phyloP scores from a whole-genome alignment of 2,113 vertebrate species.

The Oxygymnocypris stewartii region DNA sequence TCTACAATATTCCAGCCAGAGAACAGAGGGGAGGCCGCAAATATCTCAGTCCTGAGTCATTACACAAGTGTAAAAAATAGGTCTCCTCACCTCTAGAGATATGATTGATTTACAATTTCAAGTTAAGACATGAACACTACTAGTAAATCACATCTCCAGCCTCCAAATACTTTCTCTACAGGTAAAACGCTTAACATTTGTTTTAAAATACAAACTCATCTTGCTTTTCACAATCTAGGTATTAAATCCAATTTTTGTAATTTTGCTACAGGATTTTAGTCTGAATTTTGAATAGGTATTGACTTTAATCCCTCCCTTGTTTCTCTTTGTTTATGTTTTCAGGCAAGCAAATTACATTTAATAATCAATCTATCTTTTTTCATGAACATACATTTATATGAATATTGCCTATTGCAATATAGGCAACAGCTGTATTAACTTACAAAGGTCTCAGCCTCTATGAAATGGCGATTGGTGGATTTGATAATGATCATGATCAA shows the following conservation, averaged over 20 bases:
- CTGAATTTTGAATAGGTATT: slow-evolving; percentile 59
- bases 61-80: slow-evolving; percentile 44
- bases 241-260: slow-evolving; percentile 68
- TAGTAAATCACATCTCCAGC: slow-evolving; percentile 44
- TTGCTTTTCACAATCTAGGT: slow-evolving; percentile 58
- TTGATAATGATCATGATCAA: background rate
- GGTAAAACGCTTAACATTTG: slow-evolving; percentile 57
- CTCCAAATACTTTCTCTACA: slow-evolving; percentile 22
- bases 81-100: slow-evolving; percentile 21
- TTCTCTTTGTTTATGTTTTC: slow-evolving; percentile 61
- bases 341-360: slow-evolving; percentile 71
- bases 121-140: slow-evolving; percentile 21
- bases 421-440: slow-evolving; percentile 11
- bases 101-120: slow-evolving; percentile 51
- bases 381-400: slow-evolving; percentile 57
- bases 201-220: slow-evolving; percentile 56
- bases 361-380: slow-evolving; percentile 69
- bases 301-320: background rate
- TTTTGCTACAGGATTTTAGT: slow-evolving; percentile 64
- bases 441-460: background rate
- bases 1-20: slow-evolving; percentile 54
- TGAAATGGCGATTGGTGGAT: background rate
- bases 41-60: slow-evolving; percentile 26
- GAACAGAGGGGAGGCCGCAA: slow-evolving; percentile 37
- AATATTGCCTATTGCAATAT: no score